Percentiles rank a stretch among this genome's conserved stretches.
These are phyloP conservation scores for Drosophila sulfurigaster DNA, from an alignment of 1,140 invertebrate genomes.

Conservation along the genomic window DNA sequence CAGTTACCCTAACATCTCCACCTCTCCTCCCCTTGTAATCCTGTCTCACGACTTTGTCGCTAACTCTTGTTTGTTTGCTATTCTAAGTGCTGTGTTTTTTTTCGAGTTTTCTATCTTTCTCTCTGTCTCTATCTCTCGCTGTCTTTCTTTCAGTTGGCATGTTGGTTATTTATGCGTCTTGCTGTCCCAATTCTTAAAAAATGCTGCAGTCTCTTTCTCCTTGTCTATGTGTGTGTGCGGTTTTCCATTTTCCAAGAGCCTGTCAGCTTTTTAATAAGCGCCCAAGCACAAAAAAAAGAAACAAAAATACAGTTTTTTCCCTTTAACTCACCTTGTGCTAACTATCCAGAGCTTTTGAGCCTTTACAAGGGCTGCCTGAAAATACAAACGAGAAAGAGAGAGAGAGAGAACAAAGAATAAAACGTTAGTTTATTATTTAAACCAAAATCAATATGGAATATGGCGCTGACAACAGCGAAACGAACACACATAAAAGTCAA, in stretches of 20 bases:
- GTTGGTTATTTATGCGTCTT: slow-evolving; percentile 80
- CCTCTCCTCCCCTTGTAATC: slow-evolving; percentile 5
- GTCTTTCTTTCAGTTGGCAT: slow-evolving; percentile 60
- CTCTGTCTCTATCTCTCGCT: slow-evolving; percentile 42
- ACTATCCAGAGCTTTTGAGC: slow-evolving; percentile 32
- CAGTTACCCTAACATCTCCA: slow-evolving; percentile 54
- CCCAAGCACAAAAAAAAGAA: slow-evolving; percentile 12
- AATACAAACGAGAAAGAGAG: background rate
- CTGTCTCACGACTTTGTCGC: slow-evolving; percentile 36
- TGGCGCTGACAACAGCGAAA: slow-evolving; percentile 44
- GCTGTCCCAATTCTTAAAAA: slow-evolving; percentile 79
- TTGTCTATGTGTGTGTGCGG: slow-evolving; percentile 29
- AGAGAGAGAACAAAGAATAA: slow-evolving; percentile 5
- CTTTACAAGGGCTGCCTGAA: slow-evolving; percentile 10
- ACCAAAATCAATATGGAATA: slow-evolving; percentile 71
- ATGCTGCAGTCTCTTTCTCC: slow-evolving; percentile 49
- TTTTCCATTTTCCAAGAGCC: slow-evolving; percentile 55
- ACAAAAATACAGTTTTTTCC: background rate
- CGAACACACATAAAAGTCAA: slow-evolving; percentile 60
- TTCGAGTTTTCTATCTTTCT: background rate
- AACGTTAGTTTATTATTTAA: slow-evolving; percentile 58
- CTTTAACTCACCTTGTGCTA: slow-evolving; percentile 62
- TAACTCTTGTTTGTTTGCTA: slow-evolving; percentile 66
- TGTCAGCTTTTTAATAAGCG: slow-evolving; percentile 70
- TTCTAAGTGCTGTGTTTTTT: slow-evolving; percentile 74